Evolutionary conservation across 2,888 invertebrate species (phyloP).

Genomic region (Lasius fuliginosus): DNA sequence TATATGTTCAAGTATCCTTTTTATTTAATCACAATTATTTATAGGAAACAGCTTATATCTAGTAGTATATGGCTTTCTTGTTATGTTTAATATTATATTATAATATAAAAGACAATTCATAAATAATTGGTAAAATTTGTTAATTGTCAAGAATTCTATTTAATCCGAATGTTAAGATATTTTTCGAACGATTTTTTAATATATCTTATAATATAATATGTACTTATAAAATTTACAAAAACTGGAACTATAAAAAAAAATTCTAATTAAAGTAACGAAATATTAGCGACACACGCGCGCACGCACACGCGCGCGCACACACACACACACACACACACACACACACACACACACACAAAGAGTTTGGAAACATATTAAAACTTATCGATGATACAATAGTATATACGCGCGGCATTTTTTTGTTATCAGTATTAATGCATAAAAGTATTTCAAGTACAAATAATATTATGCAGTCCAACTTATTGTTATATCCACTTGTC

Average conservation of each 20-base stretch:
- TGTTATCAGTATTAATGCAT: background rate
- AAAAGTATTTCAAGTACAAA: background rate
- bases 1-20: background rate
- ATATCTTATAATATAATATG: background rate
- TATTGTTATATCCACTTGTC: background rate
- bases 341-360: background rate
- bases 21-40: background rate
- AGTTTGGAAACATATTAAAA: background rate
- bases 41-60: background rate
- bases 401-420: background rate
- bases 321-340: too few relatives aligned
- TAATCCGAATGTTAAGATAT: background rate
- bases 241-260: background rate
- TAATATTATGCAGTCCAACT: background rate
- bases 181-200: background rate
- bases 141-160: background rate
- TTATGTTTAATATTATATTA: background rate
- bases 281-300: background rate
- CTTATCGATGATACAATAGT: background rate
- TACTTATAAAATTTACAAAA: slow-evolving; percentile 11
- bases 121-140: background rate
- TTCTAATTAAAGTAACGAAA: background rate
- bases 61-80: background rate
- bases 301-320: too few relatives aligned
- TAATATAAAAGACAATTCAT: background rate